A percentile compares a stretch with the other conserved stretches of the same genome.
Evolutionary conservation across 2,113 vertebrate species (phyloP).

Genomic region (Gobio gobio): DNA sequence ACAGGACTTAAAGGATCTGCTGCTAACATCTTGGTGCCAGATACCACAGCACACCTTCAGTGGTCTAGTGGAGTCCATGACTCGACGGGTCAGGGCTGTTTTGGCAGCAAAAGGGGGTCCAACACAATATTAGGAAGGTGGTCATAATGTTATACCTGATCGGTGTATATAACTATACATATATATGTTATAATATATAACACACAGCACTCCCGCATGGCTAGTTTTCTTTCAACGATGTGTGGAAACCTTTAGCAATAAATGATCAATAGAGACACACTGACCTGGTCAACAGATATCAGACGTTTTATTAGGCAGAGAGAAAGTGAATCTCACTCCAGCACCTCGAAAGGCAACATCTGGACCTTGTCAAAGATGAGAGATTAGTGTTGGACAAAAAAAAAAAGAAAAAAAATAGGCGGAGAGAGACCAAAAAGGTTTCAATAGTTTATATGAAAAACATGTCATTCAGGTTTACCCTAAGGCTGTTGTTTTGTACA

Average conservation of each 20-base stretch:
- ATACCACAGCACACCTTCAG: too few species aligned
- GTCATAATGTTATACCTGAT: too few species aligned
- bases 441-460: constrained; percentile 50
- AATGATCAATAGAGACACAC: constrained; percentile 42
- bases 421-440: constrained; percentile 17
- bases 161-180: too few species aligned
- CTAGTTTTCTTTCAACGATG: constrained; percentile 24
- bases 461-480: constrained; percentile 50
- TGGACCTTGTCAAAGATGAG: constrained; percentile 59
- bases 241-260: constrained; percentile 36
- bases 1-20: too few species aligned
- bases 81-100: too few species aligned
- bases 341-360: constrained; percentile 58
- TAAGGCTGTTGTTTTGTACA: constrained; percentile 13
- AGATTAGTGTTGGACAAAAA: constrained; percentile 38
- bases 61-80: too few species aligned
- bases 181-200: constrained; percentile 16
- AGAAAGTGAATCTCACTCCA: constrained; percentile 52
- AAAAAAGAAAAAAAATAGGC: neutral
- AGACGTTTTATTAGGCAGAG: constrained; percentile 46
- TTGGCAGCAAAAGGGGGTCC: too few species aligned
- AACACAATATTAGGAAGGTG: too few species aligned
- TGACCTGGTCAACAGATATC: constrained; percentile 48
- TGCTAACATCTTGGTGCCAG: too few species aligned
- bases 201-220: neutral